A percentile compares a stretch with the other conserved stretches of the same genome.
Conservation (phyloP, 2,797 vertebrate genomes). For the Rhinatrema bivittatum region DNA sequence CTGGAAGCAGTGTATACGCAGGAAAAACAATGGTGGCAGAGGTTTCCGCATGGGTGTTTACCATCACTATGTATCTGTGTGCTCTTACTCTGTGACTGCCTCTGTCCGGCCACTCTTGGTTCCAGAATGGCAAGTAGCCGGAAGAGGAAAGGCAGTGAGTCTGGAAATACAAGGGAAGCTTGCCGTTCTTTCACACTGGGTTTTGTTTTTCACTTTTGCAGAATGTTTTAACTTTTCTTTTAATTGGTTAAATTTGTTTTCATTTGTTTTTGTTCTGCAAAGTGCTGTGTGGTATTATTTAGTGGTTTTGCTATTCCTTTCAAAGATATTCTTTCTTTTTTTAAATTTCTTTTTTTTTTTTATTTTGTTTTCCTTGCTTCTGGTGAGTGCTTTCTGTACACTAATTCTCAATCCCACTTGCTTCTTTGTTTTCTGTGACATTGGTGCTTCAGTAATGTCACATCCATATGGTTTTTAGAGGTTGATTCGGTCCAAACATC, state of each 20-base stretch:
- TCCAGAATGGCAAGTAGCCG: slow-evolving; percentile 12
- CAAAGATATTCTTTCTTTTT: slow-evolving; percentile 26
- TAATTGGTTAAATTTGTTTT: slow-evolving; percentile 42
- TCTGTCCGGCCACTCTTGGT: slow-evolving; percentile 48
- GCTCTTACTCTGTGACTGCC: slow-evolving; percentile 65
- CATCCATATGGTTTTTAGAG: slow-evolving; percentile 53
- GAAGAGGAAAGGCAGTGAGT: slow-evolving; percentile 65
- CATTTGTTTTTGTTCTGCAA: slow-evolving; percentile 51
- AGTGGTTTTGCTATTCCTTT: slow-evolving; percentile 36
- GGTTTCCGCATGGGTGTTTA: slow-evolving; percentile 75
- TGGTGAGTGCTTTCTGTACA: slow-evolving; percentile 38
- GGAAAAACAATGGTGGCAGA: slow-evolving; percentile 89
- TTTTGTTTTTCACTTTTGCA: slow-evolving; percentile 56
- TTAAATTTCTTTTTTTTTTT: too few species aligned
- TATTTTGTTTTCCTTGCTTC: slow-evolving; percentile 41
- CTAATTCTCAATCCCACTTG: slow-evolving; percentile 62
- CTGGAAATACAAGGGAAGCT: slow-evolving; percentile 49
- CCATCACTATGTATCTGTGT: slow-evolving; percentile 62
- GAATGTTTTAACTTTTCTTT: slow-evolving; percentile 49
- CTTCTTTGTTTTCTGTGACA: slow-evolving; percentile 62
- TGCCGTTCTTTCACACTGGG: slow-evolving; percentile 41
- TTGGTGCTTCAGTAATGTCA: slow-evolving; percentile 64
- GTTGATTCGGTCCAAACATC: slow-evolving; percentile 39
- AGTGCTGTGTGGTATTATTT: slow-evolving; percentile 63
- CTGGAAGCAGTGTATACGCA: slow-evolving; percentile 75